A percentile compares a stretch with the other conserved stretches of the same genome.
Evolutionary conservation across 2,113 vertebrate species (phyloP).

Genomic region (Hydropotes inermis): DNA sequence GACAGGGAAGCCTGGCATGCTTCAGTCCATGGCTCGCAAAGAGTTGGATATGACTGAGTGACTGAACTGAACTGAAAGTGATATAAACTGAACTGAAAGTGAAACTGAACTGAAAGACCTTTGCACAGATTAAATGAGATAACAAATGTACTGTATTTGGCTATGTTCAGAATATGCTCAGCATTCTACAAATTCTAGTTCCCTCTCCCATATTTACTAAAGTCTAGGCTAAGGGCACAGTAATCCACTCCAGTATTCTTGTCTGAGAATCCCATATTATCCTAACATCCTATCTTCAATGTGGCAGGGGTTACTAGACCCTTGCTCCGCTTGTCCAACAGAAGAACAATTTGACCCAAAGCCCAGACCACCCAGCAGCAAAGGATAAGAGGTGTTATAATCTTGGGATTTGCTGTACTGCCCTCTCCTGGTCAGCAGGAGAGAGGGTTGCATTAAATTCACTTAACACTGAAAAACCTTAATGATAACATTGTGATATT

Average conservation of each 20-base stretch:
- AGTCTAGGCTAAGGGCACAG: background rate
- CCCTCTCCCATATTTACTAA: background rate
- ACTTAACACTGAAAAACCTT: background rate
- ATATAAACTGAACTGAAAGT: background rate
- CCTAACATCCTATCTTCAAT: background rate
- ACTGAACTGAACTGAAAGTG: background rate
- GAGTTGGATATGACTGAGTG: background rate
- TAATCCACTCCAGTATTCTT: background rate
- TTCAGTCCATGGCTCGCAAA: background rate
- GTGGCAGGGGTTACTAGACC: background rate
- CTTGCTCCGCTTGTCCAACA: background rate
- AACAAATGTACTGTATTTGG: background rate
- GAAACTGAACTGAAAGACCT: background rate
- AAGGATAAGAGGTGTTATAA: background rate
- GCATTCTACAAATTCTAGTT: background rate
- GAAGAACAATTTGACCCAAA: background rate
- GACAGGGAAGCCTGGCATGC: background rate
- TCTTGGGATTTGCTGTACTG: background rate
- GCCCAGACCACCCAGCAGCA: background rate
- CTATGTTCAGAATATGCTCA: background rate
- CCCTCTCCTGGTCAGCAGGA: background rate
- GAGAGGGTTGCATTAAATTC: background rate
- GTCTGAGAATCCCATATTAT: background rate
- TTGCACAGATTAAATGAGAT: background rate
- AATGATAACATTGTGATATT: background rate